Conservation (phyloP, 2,113 vertebrate genomes). For the Laticauda laticaudata region DNA sequence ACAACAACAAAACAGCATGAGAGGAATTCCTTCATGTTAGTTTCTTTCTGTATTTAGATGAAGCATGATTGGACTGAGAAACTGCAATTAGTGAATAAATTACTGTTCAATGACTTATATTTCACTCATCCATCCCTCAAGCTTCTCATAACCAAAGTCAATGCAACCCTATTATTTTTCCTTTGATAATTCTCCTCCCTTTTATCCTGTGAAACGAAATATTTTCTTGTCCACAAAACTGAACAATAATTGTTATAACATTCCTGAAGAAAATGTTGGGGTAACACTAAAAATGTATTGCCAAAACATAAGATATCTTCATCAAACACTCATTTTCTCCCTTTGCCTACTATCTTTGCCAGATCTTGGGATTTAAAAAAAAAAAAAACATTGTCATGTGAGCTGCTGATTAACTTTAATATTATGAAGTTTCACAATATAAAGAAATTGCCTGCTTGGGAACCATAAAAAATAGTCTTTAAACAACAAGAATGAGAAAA, state of each 20-base stretch:
- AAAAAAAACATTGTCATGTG: background rate
- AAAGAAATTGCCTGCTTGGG: background rate
- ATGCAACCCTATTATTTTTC: background rate
- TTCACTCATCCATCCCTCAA: background rate
- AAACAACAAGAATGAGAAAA: background rate
- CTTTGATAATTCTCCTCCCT: background rate
- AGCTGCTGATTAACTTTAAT: background rate
- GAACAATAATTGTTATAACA: background rate
- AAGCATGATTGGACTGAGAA: background rate
- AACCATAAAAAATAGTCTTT: background rate
- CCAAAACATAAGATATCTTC: background rate
- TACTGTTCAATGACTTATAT: background rate
- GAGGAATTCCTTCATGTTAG: background rate
- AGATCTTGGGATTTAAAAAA: background rate
- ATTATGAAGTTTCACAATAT: background rate
- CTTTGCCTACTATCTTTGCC: background rate
- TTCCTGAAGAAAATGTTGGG: background rate
- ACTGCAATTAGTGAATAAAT: background rate
- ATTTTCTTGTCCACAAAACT: background rate
- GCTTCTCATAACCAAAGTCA: background rate
- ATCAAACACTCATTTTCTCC: background rate
- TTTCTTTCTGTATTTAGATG: background rate
- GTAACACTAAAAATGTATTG: background rate
- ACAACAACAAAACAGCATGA: background rate
- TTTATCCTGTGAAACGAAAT: background rate